Evolutionary conservation across 1,140 invertebrate species (phyloP).

Genomic region (Oscheius sp.): DNA sequence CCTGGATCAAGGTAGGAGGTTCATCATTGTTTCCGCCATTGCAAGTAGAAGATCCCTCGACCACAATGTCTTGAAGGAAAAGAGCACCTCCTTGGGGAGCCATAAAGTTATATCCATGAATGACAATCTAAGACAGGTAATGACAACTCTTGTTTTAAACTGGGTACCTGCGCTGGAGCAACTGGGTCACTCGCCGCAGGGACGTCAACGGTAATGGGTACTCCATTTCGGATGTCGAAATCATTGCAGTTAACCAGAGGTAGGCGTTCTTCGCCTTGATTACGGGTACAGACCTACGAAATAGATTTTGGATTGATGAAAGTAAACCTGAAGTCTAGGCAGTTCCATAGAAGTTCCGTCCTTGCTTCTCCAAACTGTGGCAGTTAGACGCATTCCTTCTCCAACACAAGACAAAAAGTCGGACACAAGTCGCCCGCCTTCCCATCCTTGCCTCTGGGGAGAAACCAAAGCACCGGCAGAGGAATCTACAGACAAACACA

Average conservation of each 20-base stretch:
- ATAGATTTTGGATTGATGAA: conserved; percentile 6
- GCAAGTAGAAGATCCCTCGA: conserved; percentile 30
- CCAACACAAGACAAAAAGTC: conserved; percentile 35
- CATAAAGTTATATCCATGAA: conserved; percentile 39
- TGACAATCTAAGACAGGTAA: conserved; percentile 7
- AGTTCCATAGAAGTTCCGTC: conserved; percentile 18
- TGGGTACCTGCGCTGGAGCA: conserved; percentile 24
- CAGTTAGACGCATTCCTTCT: conserved; percentile 23
- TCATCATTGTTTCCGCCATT: conserved; percentile 4
- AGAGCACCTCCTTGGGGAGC: conserved; percentile 32
- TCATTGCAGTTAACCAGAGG: conserved; percentile 33
- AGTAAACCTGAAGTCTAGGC: conserved; percentile 37
- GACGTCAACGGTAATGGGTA: conserved; percentile 30
- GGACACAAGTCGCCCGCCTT: conserved; percentile 36
- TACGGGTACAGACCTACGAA: conserved; percentile 31
- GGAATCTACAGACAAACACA: conserved; percentile 2
- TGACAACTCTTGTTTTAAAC: neutral
- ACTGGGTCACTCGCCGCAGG: conserved; percentile 33
- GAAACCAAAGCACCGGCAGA: conserved; percentile 35
- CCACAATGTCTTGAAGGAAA: conserved; percentile 40
- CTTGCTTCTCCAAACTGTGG: conserved; percentile 35
- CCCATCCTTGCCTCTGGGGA: conserved; percentile 31
- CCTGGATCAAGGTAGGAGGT: conserved; percentile 6
- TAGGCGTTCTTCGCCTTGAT: conserved; percentile 32
- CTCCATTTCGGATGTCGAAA: conserved; percentile 39